A percentile compares a stretch with the other conserved stretches of the same genome.
These are phyloP conservation scores for Nasonia giraulti DNA, from an alignment of 1,140 invertebrate species.

Conservation along the genomic window DNA sequence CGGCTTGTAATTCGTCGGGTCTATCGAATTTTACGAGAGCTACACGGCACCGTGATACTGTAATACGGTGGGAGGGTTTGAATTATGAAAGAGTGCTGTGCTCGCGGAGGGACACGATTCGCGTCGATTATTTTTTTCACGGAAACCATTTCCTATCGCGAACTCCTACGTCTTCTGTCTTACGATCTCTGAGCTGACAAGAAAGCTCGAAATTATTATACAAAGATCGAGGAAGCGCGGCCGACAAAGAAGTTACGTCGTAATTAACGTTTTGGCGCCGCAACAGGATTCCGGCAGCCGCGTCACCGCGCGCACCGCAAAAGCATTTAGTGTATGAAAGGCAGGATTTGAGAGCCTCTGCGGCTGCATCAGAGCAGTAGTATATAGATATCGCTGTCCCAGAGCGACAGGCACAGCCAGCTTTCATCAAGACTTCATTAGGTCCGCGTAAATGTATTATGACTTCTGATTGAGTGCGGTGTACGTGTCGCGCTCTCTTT, in stretches of 20 bases:
- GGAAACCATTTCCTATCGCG: too few species aligned
- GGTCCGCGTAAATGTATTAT: constrained; percentile 68
- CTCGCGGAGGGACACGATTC: background rate
- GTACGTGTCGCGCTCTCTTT: constrained; percentile 43
- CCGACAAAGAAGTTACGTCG: background rate
- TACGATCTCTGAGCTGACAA: background rate
- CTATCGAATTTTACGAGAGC: background rate
- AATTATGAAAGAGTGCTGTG: background rate
- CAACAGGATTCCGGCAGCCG: background rate
- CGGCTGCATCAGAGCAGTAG: background rate
- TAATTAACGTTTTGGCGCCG: background rate
- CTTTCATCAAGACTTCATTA: constrained; percentile 70
- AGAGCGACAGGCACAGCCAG: constrained; percentile 40
- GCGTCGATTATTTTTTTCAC: too few species aligned
- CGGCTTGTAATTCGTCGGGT: background rate
- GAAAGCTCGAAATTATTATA: background rate
- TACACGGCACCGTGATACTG: background rate
- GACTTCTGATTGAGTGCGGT: constrained; percentile 68
- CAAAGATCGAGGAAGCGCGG: background rate
- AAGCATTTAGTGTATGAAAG: background rate
- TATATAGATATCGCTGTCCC: constrained; percentile 49
- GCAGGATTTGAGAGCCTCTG: background rate
- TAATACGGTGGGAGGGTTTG: background rate
- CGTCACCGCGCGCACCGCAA: background rate
- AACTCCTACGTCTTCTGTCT: background rate